Evolutionary conservation across 2,797 vertebrate genomes (phyloP).

Genomic region (Periophthalmus magnuspinnatus): DNA sequence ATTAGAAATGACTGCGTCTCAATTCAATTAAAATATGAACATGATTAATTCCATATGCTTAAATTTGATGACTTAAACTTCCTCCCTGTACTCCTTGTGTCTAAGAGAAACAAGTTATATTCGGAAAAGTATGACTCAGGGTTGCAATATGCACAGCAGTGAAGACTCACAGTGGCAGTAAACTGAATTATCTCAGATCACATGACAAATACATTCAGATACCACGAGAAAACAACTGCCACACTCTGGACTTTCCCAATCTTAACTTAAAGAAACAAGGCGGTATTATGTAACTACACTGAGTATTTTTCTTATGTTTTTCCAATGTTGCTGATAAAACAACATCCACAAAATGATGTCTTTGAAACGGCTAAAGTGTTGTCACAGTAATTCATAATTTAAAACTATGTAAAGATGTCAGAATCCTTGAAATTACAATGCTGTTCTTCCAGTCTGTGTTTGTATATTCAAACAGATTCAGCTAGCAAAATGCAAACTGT

Average conservation of each 20-base stretch:
- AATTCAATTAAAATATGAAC: neutral
- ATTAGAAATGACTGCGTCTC: neutral
- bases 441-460: neutral
- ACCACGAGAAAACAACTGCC: neutral
- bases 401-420: neutral
- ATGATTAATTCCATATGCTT: neutral
- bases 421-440: neutral
- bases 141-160: constrained; percentile 13
- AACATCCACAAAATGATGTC: neutral
- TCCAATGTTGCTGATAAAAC: neutral
- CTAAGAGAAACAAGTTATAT: neutral
- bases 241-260: neutral
- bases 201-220: constrained; percentile 14
- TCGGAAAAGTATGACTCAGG: constrained; percentile 33
- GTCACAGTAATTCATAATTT: neutral
- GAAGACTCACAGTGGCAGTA: neutral
- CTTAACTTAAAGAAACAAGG: neutral
- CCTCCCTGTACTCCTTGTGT: neutral
- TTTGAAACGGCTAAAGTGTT: neutral
- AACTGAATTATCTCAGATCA: constrained; percentile 27
- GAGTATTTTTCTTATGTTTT: neutral
- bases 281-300: neutral
- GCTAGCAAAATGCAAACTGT: neutral
- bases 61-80: neutral
- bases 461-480: neutral